Evolutionary conservation across 2,888 invertebrate species (phyloP).

Genomic region (Parnassius smintheus): DNA sequence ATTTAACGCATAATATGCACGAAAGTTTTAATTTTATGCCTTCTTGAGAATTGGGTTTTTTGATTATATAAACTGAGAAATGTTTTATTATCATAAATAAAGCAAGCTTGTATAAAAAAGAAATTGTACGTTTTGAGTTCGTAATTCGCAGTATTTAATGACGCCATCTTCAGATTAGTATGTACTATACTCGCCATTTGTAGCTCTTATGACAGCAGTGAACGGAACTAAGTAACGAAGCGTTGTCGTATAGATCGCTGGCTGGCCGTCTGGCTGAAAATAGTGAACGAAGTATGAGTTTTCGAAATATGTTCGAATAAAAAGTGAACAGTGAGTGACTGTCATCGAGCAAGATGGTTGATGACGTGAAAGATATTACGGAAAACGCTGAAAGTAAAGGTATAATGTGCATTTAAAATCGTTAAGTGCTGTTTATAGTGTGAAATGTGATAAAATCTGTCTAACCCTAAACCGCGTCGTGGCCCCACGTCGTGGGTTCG

Average conservation of each 20-base stretch:
- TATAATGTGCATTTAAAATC: conserved; percentile 73
- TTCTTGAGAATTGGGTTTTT: neutral
- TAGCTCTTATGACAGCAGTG: conserved; percentile 69
- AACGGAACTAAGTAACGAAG: conserved; percentile 79
- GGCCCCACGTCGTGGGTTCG: conserved; percentile 77
- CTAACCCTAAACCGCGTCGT: conserved; percentile 79
- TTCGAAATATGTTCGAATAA: conserved; percentile 80
- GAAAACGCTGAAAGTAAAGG: conserved; percentile 80
- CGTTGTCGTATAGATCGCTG: conserved; percentile 78
- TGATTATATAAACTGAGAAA: neutral
- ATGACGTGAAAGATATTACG: conserved; percentile 78
- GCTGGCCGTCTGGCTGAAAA: conserved; percentile 76
- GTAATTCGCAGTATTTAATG: conserved; percentile 30
- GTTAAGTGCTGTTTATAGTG: conserved; percentile 70
- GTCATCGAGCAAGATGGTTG: conserved; percentile 80
- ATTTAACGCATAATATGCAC: conserved; percentile 7
- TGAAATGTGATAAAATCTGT: conserved; percentile 72
- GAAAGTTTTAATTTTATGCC: conserved; percentile 15
- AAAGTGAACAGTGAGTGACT: conserved; percentile 78
- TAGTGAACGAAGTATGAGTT: conserved; percentile 80
- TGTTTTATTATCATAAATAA: neutral
- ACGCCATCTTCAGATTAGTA: conserved; percentile 48
- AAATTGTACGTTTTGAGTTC: neutral
- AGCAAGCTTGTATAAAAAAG: neutral
- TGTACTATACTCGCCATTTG: conserved; percentile 42